A percentile compares a stretch with the other conserved stretches of the same genome.
These are phyloP conservation scores for Mesocentrotus franciscanus DNA, from an alignment of 53 echinoderm and acorn worm genomes.

Conservation along the genomic window DNA sequence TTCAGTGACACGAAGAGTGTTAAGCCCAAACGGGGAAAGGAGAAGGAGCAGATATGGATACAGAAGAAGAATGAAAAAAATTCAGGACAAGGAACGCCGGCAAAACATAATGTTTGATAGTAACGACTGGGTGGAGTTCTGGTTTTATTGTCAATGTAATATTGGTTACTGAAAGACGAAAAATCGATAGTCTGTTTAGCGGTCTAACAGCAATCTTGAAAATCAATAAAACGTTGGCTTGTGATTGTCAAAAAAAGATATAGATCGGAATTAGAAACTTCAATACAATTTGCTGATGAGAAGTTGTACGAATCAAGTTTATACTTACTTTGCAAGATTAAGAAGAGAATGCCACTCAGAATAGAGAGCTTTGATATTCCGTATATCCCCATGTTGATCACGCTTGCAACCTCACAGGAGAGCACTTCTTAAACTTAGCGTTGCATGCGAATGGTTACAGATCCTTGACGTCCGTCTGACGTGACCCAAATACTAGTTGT, in stretches of 20 bases:
- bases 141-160: background rate
- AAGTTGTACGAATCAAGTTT: background rate
- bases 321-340: constrained; percentile 36
- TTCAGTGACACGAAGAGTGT: too few species aligned
- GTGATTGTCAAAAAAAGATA: background rate
- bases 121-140: background rate
- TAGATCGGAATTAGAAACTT: background rate
- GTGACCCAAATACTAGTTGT: background rate
- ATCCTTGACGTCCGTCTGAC: background rate
- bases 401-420: background rate
- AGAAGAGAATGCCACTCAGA: background rate
- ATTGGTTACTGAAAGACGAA: background rate
- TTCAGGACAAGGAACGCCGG: background rate
- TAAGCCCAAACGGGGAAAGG: background rate
- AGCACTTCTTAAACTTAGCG: background rate
- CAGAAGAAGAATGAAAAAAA: background rate
- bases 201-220: constrained; percentile 11
- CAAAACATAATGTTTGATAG: background rate
- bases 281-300: background rate
- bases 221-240: constrained; percentile 23
- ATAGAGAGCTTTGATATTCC: constrained; percentile 50
- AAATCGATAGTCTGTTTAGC: constrained; percentile 16
- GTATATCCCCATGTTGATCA: constrained; percentile 31
- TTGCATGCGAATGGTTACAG: background rate
- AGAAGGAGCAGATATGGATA: background rate